Evolutionary conservation across 2,888 invertebrate genomes (phyloP), one percentile per base, ranked within the genome.

Genomic region (Ypsolopha scabrella): DNA sequence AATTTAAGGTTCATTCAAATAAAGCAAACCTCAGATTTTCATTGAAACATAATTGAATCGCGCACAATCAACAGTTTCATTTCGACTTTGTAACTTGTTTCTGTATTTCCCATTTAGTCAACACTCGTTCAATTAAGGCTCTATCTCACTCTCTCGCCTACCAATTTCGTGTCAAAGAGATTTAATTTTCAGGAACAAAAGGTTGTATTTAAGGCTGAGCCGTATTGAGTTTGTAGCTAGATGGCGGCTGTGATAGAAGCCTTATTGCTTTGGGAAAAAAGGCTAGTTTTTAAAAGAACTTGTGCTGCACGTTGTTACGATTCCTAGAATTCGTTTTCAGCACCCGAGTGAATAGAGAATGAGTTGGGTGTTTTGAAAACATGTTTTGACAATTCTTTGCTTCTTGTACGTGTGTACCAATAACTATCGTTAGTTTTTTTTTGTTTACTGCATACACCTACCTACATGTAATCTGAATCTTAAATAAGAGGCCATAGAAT

Each of bases 141-240:
- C 24, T 4, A 24, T 24, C 24, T 24, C 24, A 56, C 60, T 55
- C 57, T 56, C 59, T 61, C 62, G 64, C 65, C 70, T 72, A 72
- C 66, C 75, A 75, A 77, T 81, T 78, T 70, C 54, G 65, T 61
- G 64, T 68, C 65, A 72, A 74, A 68, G 70, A 69, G 70, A 74
- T 77, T 80, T 76, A 72, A 82, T 80, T 80, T 76, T 58, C 55
- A 60, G 57, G 76, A 75, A 82, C 80, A 81, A 81, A 73, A 65
- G 73, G 57, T 58, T 59, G 63, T 69, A 72, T 74, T 74, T 74
- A 68, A 68, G 51, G n/a, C 24, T 4, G 45, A 24, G 34, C 45
- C 14, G 13, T 45, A n/a, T 24, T 45, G 33, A 45, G 34, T 33
- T 33, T 45, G 24, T 8, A 34, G 45, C 9, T 41, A 14, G 8